Evolutionary conservation across 2,888 invertebrate species (phyloP).

Genomic region (Tenodera sinensis): DNA sequence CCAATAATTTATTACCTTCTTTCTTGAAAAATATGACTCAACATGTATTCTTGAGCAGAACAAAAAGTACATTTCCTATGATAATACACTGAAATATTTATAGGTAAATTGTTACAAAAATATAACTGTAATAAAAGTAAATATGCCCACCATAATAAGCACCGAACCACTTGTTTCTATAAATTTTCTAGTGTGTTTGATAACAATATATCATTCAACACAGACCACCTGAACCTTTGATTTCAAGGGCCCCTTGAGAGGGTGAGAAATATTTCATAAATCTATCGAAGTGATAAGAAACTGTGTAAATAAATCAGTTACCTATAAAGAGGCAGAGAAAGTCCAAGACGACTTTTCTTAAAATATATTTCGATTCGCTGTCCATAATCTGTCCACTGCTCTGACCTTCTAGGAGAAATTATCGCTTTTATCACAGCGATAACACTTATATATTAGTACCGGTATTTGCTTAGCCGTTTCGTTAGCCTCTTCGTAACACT

Average conservation of each 20-base stretch:
- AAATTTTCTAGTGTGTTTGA: background rate
- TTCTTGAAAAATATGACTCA: too few relatives aligned
- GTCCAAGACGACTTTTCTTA: slow-evolving; percentile 66
- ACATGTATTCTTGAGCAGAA: too few relatives aligned
- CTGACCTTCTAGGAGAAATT: background rate
- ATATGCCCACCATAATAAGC: too few relatives aligned
- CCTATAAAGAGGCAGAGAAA: slow-evolving; percentile 63
- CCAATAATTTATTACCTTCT: too few relatives aligned
- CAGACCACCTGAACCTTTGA: background rate
- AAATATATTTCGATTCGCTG: slow-evolving; percentile 53
- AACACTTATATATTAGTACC: background rate
- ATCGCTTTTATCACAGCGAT: background rate
- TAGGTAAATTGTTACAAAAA: too few relatives aligned
- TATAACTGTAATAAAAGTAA: too few relatives aligned
- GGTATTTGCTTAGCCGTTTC: background rate
- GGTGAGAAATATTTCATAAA: background rate
- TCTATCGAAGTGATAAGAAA: background rate
- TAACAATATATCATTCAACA: background rate
- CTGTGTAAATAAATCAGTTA: slow-evolving; percentile 46
- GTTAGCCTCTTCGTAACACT: background rate
- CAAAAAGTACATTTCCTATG: too few relatives aligned
- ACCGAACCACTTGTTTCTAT: too few relatives aligned
- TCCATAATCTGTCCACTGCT: slow-evolving; percentile 47
- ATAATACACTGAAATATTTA: too few relatives aligned
- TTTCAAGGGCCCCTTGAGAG: background rate